Percentiles rank a stretch among this genome's conserved stretches.
phyloP scores from a whole-genome alignment of 2,888 invertebrate genomes.

The Polydrusus tereticollis region DNA sequence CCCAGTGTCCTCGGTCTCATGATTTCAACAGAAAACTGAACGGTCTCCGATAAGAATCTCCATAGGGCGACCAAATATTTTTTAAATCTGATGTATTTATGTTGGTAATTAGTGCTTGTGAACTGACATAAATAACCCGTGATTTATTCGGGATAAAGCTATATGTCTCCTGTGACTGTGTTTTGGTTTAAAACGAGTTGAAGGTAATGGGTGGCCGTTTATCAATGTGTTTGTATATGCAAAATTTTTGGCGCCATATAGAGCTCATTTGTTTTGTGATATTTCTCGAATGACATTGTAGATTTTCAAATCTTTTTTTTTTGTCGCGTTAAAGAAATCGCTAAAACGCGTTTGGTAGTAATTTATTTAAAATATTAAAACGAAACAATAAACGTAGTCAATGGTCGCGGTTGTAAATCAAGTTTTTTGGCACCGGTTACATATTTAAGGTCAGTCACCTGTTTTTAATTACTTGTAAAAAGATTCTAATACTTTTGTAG shows the following conservation, averaged over 20 bases:
- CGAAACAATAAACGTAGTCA: neutral
- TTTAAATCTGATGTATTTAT: slow-evolving; percentile 62
- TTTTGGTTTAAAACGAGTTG: slow-evolving; percentile 33
- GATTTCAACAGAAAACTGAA: slow-evolving; percentile 20
- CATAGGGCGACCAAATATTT: slow-evolving; percentile 59
- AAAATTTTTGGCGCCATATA: slow-evolving; percentile 48
- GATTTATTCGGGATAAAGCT: slow-evolving; percentile 56
- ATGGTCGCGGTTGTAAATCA: neutral
- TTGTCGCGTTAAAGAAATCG: slow-evolving; percentile 5
- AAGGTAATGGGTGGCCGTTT: slow-evolving; percentile 33
- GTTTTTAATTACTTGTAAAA: neutral
- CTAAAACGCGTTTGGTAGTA: neutral
- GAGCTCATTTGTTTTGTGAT: slow-evolving; percentile 44
- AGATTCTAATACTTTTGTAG: neutral
- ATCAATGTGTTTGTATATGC: slow-evolving; percentile 42
- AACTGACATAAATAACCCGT: slow-evolving; percentile 63
- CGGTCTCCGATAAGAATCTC: slow-evolving; percentile 59
- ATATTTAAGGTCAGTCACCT: slow-evolving; percentile 6
- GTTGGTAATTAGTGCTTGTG: slow-evolving; percentile 62
- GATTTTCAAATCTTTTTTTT: slow-evolving; percentile 15
- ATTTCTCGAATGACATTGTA: slow-evolving; percentile 7
- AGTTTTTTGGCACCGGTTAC: neutral
- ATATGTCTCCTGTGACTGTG: slow-evolving; percentile 35
- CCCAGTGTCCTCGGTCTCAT: neutral
- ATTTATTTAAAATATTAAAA: neutral